These are phyloP conservation scores for Platichthys flesus DNA, from an alignment of 2,113 vertebrate genomes.

Conservation along the genomic window DNA sequence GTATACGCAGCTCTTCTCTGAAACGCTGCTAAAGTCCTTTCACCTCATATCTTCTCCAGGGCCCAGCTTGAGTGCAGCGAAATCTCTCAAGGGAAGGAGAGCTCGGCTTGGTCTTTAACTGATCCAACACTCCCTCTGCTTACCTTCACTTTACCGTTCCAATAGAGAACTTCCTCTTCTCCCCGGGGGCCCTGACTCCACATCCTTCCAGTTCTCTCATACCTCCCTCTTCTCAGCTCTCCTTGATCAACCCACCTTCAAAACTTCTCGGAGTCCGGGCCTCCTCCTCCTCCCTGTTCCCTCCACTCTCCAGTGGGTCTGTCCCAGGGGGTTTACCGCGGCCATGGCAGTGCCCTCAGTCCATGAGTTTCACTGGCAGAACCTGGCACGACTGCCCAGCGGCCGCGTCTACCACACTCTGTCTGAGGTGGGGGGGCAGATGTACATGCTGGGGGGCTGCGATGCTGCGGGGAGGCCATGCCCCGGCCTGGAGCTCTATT, in stretches of 20 bases:
- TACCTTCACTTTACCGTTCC: not conserved
- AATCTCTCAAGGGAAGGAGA: constrained; percentile 21
- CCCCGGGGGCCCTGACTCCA: not conserved
- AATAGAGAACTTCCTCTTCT: not conserved
- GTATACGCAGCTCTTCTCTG: not conserved
- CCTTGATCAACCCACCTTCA: constrained; percentile 6
- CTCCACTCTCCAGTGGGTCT: constrained; percentile 16
- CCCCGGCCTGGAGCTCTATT: constrained; percentile 90
- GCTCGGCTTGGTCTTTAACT: constrained; percentile 25
- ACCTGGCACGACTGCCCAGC: constrained; percentile 88
- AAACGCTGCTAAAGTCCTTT: constrained; percentile 12
- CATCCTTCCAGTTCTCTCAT: constrained; percentile 7
- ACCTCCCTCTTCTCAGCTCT: constrained; percentile 19
- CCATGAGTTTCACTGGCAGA: constrained; percentile 95
- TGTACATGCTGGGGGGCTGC: constrained; percentile 94
- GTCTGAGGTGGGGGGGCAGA: constrained; percentile 89
- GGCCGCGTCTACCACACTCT: constrained; percentile 92
- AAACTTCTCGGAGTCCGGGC: constrained; percentile 11
- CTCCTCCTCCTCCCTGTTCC: not conserved
- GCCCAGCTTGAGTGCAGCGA: constrained; percentile 11
- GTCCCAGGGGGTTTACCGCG: not conserved
- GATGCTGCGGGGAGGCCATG: constrained; percentile 88
- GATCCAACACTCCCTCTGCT: constrained; percentile 1
- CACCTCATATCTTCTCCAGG: constrained; percentile 39
- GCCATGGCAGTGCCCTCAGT: constrained; percentile 88